Evolutionary conservation across 2,797 vertebrate species (phyloP), one percentile per base, ranked within the genome.

Genomic region (Crypturellus tataupa): DNA sequence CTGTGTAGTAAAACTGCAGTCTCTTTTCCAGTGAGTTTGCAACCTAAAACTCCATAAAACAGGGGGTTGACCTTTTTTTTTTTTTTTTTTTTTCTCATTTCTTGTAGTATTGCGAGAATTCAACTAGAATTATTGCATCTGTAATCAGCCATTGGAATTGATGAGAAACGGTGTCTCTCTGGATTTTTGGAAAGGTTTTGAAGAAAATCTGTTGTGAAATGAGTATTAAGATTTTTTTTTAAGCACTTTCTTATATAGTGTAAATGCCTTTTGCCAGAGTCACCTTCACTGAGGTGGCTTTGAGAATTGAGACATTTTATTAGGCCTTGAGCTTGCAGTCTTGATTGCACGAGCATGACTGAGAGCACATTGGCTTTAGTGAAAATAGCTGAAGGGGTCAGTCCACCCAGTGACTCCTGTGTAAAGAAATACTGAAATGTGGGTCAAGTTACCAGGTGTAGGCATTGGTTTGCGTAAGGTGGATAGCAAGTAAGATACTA

Each of bases 181-280:
- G 42, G 10, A 44, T 87, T 67, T 29, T 67, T 64, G 39, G 39
- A 78, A 39, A 0, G 0, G 1, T 0, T 0, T 1, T 69, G 51
- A 31, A 49, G 51, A 67, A 35, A 75, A 20, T 19, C 1, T 29
- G 73, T 31, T 68, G 18, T 58, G n/a, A 71, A 64, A 63, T 27
- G 19, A 51, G 13, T 3, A 4, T 53, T 80, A 56, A 58, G 13
- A 39, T 78, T 89, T 87, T 51, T 44, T 25, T 49, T 56, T n/a
- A 4, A 56, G 31, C n/a, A 10, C 31, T 56, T 56, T 56, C 55
- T 56, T 56, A 71, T 70, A 37, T 8, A 2, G 47, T 46, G 42
- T 33, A 63, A 10, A 68, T 33, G 47, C 35, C 16, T 78, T 46
- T 25, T 64, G 71, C 4, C 8, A 19, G 49, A 12, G 12, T 0